These are phyloP conservation scores for Odobenus rosmarus DNA, from an alignment of 2,113 vertebrate species.

Conservation along the genomic window DNA sequence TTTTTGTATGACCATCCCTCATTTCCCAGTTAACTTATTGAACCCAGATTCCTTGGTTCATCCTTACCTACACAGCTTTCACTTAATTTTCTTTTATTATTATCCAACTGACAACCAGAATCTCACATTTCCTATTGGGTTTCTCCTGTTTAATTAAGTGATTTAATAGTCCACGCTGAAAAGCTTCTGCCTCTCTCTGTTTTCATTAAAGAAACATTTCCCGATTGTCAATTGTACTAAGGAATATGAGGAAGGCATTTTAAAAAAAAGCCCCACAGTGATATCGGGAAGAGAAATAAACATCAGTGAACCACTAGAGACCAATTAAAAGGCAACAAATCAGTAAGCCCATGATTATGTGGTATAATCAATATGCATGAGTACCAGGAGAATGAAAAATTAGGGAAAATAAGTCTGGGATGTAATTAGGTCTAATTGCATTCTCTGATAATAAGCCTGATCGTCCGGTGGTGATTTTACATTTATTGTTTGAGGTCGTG, in stretches of 20 bases:
- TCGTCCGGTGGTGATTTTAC: background rate
- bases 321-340: constrained; percentile 66
- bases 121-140: background rate
- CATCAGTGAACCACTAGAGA: constrained; percentile 51
- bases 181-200: background rate
- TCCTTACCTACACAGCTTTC: background rate
- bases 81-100: background rate
- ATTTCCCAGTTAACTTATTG: background rate
- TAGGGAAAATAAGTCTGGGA: constrained; percentile 25
- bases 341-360: constrained; percentile 53
- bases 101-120: background rate
- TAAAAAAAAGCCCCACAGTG: background rate
- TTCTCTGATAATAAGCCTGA: constrained; percentile 46
- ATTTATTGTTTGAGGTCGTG: constrained; percentile 29
- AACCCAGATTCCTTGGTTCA: background rate
- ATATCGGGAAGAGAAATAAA: constrained; percentile 38
- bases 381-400: constrained; percentile 49
- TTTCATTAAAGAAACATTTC: constrained; percentile 62
- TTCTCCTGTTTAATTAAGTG: constrained; percentile 32
- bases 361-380: constrained; percentile 59
- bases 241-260: background rate
- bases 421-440: constrained; percentile 59
- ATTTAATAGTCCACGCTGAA: constrained; percentile 15
- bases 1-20: background rate
- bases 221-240: constrained; percentile 10